phyloP scores from a whole-genome alignment of 2,797 vertebrate species.

The Notoglanidium macrostoma region DNA sequence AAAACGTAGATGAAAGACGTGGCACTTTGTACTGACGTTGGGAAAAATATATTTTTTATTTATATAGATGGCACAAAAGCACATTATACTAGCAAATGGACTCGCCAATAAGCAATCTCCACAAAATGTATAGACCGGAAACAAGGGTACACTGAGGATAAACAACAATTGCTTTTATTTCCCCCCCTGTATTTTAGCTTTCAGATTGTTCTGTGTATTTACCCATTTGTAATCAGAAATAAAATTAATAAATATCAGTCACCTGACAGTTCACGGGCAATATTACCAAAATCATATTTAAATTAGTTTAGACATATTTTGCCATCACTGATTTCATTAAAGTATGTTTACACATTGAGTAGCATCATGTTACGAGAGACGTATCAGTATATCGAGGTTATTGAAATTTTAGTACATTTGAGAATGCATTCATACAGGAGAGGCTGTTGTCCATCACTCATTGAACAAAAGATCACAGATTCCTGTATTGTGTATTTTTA shows the following conservation, averaged over 20 bases:
- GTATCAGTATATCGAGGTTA: neutral
- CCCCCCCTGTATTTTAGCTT: neutral
- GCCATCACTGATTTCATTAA: neutral
- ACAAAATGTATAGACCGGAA: neutral
- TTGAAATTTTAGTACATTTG: neutral
- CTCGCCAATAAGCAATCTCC: neutral
- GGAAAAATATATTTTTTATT: too few species aligned
- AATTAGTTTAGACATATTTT: neutral
- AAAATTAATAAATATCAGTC: neutral
- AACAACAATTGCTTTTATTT: conserved; percentile 13
- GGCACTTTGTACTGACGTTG: too few species aligned
- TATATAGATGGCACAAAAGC: too few species aligned
- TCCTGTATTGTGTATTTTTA: neutral
- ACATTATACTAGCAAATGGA: neutral
- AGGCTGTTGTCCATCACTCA: neutral
- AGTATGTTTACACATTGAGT: neutral
- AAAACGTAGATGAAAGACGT: too few species aligned
- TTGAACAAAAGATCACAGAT: neutral
- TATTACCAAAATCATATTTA: neutral
- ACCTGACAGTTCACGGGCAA: neutral
- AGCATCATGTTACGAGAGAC: neutral
- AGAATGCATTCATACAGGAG: neutral
- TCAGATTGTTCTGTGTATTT: neutral
- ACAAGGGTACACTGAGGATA: neutral
- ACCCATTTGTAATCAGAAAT: neutral